Evolutionary conservation across 2,797 vertebrate genomes (phyloP), one percentile per base, ranked within the genome.

Genomic region (Rhinoraja longicauda): DNA sequence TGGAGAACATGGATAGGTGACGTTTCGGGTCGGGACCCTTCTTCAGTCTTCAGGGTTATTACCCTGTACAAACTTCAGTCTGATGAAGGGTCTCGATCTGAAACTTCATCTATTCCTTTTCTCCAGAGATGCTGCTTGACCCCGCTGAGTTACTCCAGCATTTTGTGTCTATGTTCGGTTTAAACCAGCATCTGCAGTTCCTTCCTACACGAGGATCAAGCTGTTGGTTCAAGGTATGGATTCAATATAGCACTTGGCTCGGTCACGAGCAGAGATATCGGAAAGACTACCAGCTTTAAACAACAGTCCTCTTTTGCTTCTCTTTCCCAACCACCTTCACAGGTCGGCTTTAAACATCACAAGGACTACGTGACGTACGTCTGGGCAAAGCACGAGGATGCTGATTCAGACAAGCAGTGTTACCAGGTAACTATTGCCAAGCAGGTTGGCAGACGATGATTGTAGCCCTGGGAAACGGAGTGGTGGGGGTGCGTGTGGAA

Each of bases 311-410:
- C 84, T 94, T 93, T 67, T 81, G 59, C 57, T 57, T 86, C 79
- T 67, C 39, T 84, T 64, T 92, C 93, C 64, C 70, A 90, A 15
- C 0, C n/a, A 12, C 45, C 4, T 29, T 29, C 62, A 5, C 94
- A 99, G 99, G 99, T 99, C 95, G 98, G 99, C 32, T 99, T 99
- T 95, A 98, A 98, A 93, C 98, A 99, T 94, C 98, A 97, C 94
- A 99, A 99, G 94, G 99, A 99, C 95, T 99, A 99, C 0, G 97
- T 99, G 93, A 97, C 97, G 15, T 99, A 99, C 0, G 96, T 98
- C 76, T 99, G 99, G 99, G 98, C 98, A 95, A 98, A 98, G 93
- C 97, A 98, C 0, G 99, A 99, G 92, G 98, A 99, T 1, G 94
- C 96, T 0, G 98, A 99, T 12, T 97, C 97, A 93, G 95, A 95